Percentiles rank a stretch among this genome's conserved stretches.
Evolutionary conservation across 2,888 invertebrate genomes (phyloP).

Genomic region (Cheilosia variabilis): DNA sequence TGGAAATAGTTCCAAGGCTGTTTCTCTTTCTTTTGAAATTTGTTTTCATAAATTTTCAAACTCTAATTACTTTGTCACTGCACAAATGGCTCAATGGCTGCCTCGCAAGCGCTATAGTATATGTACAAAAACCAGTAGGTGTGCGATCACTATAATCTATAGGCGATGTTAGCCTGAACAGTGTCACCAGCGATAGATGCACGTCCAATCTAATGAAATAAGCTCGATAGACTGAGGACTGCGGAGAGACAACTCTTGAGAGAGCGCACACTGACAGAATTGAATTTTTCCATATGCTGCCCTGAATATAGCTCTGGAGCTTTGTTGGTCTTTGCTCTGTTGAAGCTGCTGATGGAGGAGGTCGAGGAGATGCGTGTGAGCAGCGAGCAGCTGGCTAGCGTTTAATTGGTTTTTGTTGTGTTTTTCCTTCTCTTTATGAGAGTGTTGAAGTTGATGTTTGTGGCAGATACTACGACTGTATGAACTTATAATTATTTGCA

Average conservation of each 20-base stretch:
- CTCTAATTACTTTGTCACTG: constrained; percentile 47
- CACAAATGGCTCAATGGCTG: constrained; percentile 33
- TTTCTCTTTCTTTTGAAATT: constrained; percentile 19
- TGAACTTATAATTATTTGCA: constrained; percentile 45
- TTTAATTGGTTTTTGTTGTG: constrained; percentile 37
- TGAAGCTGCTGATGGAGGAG: constrained; percentile 39
- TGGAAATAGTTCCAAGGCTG: constrained; percentile 61
- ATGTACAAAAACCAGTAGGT: not conserved
- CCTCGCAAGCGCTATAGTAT: not conserved
- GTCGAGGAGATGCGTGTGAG: constrained; percentile 40
- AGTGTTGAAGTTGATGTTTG: constrained; percentile 12
- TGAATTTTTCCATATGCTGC: constrained; percentile 42
- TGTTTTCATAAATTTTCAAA: constrained; percentile 32
- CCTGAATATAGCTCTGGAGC: constrained; percentile 55
- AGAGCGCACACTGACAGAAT: constrained; percentile 56
- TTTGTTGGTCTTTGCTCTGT: constrained; percentile 66
- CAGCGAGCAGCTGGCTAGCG: constrained; percentile 21
- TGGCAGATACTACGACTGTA: constrained; percentile 6
- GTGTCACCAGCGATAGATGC: constrained; percentile 44
- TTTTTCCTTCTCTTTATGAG: constrained; percentile 42
- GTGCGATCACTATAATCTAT: constrained; percentile 40
- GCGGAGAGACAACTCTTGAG: constrained; percentile 47
- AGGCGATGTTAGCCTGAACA: constrained; percentile 3
- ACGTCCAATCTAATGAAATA: constrained; percentile 70
- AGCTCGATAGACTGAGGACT: constrained; percentile 68